phyloP scores from a whole-genome alignment of 64 coral and sea anemone genomes.

The Dendronephthya gigantea region DNA sequence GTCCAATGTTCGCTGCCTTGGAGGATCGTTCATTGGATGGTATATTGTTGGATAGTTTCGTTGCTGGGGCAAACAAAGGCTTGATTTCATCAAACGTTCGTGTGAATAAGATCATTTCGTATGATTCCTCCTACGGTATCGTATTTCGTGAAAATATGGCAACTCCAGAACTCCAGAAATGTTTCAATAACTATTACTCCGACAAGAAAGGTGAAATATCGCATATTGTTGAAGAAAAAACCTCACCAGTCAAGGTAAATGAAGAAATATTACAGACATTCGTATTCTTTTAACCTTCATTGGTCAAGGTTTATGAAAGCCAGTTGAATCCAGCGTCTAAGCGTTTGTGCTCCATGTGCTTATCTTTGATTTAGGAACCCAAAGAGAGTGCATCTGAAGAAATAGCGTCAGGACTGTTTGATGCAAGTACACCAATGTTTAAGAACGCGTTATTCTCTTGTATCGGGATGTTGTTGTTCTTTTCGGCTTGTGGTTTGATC shows the following conservation, averaged over 20 bases:
- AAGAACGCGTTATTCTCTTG: slow-evolving; percentile 43
- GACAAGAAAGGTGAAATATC: slow-evolving; percentile 59
- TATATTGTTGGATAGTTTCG: slow-evolving; percentile 68
- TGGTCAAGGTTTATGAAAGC: no score
- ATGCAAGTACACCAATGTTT: slow-evolving; percentile 52
- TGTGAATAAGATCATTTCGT: slow-evolving; percentile 77
- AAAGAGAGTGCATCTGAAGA: slow-evolving; percentile 74
- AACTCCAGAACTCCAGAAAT: slow-evolving; percentile 40
- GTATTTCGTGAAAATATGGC: slow-evolving; percentile 61
- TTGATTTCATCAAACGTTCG: slow-evolving; percentile 39
- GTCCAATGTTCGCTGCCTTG: slow-evolving; percentile 30
- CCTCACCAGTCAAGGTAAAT: slow-evolving; percentile 51
- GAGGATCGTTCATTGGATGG: slow-evolving; percentile 56
- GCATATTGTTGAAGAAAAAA: slow-evolving; percentile 42
- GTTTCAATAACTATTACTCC: slow-evolving; percentile 53
- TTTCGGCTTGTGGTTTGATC: slow-evolving; percentile 57
- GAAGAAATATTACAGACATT: no score
- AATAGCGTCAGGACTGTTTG: slow-evolving; percentile 72
- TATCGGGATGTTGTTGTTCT: slow-evolving; percentile 64
- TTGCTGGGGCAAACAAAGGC: slow-evolving; percentile 48
- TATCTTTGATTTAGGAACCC: slow-evolving; percentile 41
- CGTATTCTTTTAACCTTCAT: no score
- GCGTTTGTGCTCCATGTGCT: no score
- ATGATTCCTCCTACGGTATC: slow-evolving; percentile 71
- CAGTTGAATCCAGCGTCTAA: no score